Base-by-base conservation (phyloP, 2,797 vertebrate genomes). In the Rachycentron canadum region DNA sequence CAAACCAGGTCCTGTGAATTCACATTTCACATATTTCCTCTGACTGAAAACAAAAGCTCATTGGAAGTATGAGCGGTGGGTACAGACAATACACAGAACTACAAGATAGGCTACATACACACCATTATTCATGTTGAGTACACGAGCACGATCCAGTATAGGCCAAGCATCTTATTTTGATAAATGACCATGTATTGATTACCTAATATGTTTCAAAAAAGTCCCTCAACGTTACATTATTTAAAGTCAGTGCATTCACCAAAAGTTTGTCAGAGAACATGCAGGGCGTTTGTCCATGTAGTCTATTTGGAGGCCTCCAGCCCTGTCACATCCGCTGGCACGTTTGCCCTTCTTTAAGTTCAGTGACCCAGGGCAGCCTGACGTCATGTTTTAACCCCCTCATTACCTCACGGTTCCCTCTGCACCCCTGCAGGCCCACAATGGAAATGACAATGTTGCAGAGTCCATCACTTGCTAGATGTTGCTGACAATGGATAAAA, bases 321-420 rank as follows among this genome's bases (percentile, higher is more conserved):
- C 59, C 45, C 36, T 55, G 32, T 62, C 36, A 79, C 59, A 59
- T 76, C 71, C 10, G 64, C 34, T 56, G 61, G 13, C 60, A 65
- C 34, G 16, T 89, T 68, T 82, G 76, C 58, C 67, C 71, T 65
- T 72, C 47, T 82, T 84, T 81, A 73, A 75, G 17, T 63, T 77
- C 69, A 79, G 8, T 36, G 49, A 69, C 73, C 43, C 66, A 53
- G 43, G 43, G 50, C 50, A 79, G 25, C 28, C 50, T 89, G 73
- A 86, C 64, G 77, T 89, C 72, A 78, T 59, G 36, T 65, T 79
- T 86, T 86, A 87, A 89, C 85, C 77, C 81, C 32, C 34, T 84
- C 77, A 71, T 69, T 76, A 53, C 79, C 79, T 73, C 57, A 45
- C 23, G 16, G 50, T 71, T 73, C 57, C 40, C 66, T 55, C 55